Conservation (phyloP, 2,888 invertebrate species). For the Malthinus flaveolus region DNA sequence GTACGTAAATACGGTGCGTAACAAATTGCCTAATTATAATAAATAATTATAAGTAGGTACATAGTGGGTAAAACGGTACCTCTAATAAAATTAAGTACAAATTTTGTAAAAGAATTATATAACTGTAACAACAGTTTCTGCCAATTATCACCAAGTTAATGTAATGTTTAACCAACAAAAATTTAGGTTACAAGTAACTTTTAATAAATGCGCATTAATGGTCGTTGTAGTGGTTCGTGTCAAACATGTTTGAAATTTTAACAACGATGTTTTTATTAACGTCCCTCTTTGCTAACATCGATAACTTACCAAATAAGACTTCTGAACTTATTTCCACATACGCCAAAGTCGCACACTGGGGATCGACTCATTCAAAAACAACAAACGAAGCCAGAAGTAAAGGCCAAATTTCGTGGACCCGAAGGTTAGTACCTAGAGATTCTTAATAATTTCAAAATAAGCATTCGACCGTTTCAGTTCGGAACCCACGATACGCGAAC, state of each 20-base stretch:
- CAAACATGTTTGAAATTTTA: background rate
- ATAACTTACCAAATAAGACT: background rate
- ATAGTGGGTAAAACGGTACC: conserved; percentile 32
- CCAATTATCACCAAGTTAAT: conserved; percentile 45
- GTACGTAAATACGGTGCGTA: too few relatives aligned
- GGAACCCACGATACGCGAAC: conserved; percentile 41
- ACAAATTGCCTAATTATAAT: background rate
- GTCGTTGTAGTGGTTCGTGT: background rate
- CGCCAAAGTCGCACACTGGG: conserved; percentile 51
- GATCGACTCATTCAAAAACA: conserved; percentile 27
- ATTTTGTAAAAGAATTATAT: conserved; percentile 31
- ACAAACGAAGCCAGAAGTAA: conserved; percentile 40
- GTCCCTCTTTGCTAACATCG: background rate
- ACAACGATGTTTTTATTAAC: background rate
- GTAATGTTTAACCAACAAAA: conserved; percentile 43
- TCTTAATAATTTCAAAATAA: conserved; percentile 17
- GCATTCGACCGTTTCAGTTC: conserved; percentile 40
- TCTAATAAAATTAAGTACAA: conserved; percentile 12
- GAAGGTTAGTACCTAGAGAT: conserved; percentile 43
- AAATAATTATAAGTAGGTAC: conserved; percentile 21
- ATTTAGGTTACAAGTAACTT: conserved; percentile 34
- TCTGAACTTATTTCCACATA: conserved; percentile 42
- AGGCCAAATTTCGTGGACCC: conserved; percentile 46
- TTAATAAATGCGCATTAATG: conserved; percentile 18
- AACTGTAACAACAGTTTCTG: conserved; percentile 47